Conservation (phyloP, 2,113 vertebrate genomes). For the Dromiciops gliroides region DNA sequence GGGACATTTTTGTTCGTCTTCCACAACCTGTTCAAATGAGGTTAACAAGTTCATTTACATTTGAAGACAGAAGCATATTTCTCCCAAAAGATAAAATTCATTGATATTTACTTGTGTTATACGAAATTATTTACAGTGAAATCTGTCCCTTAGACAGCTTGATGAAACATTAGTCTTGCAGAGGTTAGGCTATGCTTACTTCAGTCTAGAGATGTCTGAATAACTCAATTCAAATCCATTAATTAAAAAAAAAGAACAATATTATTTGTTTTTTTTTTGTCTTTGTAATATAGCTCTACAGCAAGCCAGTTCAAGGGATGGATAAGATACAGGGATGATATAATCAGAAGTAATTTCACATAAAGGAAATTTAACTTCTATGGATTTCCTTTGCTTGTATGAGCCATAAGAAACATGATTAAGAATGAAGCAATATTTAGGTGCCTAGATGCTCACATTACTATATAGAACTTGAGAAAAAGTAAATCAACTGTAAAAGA, state of each 20-base stretch:
- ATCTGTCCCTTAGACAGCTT: not conserved
- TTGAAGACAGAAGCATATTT: not conserved
- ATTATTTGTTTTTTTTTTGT: not conserved
- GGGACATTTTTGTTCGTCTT: conserved; percentile 74
- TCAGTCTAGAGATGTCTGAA: conserved; percentile 24
- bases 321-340: not conserved
- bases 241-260: not conserved
- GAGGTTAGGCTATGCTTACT: conserved; percentile 14
- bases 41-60: conserved; percentile 37
- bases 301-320: not conserved
- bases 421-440: not conserved
- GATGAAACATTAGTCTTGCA: conserved; percentile 28
- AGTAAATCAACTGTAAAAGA: not conserved
- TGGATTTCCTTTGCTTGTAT: not conserved
- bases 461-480: not conserved
- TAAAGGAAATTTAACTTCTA: not conserved
- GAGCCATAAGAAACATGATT: not conserved
- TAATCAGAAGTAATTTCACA: not conserved
- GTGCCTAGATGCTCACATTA: not conserved
- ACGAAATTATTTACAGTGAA: not conserved
- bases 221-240: conserved; percentile 16
- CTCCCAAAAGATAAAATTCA: not conserved
- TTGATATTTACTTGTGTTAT: not conserved
- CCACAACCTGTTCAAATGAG: conserved; percentile 82
- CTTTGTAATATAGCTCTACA: not conserved